Conservation (phyloP, 2,797 vertebrate species). For the Rhynchotus rufescens region DNA sequence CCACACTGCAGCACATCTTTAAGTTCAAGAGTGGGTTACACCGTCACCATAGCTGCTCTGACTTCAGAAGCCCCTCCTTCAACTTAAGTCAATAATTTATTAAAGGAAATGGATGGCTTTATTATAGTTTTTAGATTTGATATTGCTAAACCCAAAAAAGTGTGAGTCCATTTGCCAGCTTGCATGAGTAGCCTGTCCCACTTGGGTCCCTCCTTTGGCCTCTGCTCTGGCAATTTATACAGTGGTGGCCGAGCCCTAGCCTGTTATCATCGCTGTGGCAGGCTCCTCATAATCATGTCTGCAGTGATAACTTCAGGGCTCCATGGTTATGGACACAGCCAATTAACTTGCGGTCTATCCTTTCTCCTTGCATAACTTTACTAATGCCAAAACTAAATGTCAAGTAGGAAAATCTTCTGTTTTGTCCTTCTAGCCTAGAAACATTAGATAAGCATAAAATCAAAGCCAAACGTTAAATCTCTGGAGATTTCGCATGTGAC, state of each 20-base stretch:
- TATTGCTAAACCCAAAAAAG: slow-evolving; percentile 8
- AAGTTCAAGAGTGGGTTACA: slow-evolving; percentile 1
- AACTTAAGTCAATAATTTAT: slow-evolving; percentile 43
- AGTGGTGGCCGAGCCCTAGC: background rate
- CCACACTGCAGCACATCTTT: background rate
- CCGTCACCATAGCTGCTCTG: background rate
- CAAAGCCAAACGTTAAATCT: slow-evolving; percentile 14
- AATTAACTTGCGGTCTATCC: slow-evolving; percentile 61
- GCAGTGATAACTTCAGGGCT: slow-evolving; percentile 37
- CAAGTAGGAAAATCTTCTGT: slow-evolving; percentile 37
- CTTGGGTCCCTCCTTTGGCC: background rate
- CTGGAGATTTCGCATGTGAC: background rate
- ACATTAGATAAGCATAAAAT: slow-evolving; percentile 32
- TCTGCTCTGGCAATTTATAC: slow-evolving; percentile 42
- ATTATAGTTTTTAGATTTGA: slow-evolving; percentile 38
- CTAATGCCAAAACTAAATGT: slow-evolving; percentile 61
- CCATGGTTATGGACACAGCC: slow-evolving; percentile 50
- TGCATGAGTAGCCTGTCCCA: background rate
- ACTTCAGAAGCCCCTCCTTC: background rate
- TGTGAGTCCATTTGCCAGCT: background rate
- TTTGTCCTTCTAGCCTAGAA: slow-evolving; percentile 33
- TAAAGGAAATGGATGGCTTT: slow-evolving; percentile 48
- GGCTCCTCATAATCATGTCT: slow-evolving; percentile 32
- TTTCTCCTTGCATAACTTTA: slow-evolving; percentile 39
- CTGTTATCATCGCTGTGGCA: background rate